phyloP scores from a whole-genome alignment of 2,888 invertebrate genomes.

The Bellardia pandia region DNA sequence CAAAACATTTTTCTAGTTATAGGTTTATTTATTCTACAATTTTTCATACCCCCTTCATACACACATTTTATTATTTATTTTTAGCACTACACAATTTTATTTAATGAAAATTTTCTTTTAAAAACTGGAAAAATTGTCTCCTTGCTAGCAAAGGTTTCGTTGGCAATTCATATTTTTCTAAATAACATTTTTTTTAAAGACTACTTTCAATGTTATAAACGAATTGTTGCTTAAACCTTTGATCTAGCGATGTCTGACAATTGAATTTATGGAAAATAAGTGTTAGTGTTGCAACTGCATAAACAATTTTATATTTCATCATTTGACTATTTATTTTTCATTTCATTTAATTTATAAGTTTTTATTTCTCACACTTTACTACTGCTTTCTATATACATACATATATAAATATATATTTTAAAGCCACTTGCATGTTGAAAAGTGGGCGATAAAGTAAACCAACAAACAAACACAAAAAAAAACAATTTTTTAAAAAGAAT shows the following conservation, averaged over 20 bases:
- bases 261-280: conserved; percentile 74
- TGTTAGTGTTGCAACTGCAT: background rate
- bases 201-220: background rate
- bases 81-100: conserved; percentile 49
- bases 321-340: conserved; percentile 67
- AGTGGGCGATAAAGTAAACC: conserved; percentile 50
- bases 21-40: conserved; percentile 79
- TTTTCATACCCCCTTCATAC: conserved; percentile 42
- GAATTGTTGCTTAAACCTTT: conserved; percentile 76
- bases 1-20: conserved; percentile 75
- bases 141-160: conserved; percentile 83
- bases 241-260: conserved; percentile 83
- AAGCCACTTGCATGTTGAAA: conserved; percentile 36
- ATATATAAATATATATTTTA: background rate
- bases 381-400: background rate
- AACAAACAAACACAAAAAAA: conserved; percentile 1
- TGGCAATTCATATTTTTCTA: background rate
- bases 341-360: conserved; percentile 62
- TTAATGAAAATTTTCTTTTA: conserved; percentile 43
- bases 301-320: conserved; percentile 20
- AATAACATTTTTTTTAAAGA: conserved; percentile 12
- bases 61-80: conserved; percentile 76
- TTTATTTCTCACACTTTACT: conserved; percentile 12
- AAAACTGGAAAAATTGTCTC: conserved; percentile 80
- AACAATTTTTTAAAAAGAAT: conserved; percentile 47